Evolutionary conservation across 53 echinoderm and acorn worm genomes (phyloP).

Genomic region (Antedon mediterranea): DNA sequence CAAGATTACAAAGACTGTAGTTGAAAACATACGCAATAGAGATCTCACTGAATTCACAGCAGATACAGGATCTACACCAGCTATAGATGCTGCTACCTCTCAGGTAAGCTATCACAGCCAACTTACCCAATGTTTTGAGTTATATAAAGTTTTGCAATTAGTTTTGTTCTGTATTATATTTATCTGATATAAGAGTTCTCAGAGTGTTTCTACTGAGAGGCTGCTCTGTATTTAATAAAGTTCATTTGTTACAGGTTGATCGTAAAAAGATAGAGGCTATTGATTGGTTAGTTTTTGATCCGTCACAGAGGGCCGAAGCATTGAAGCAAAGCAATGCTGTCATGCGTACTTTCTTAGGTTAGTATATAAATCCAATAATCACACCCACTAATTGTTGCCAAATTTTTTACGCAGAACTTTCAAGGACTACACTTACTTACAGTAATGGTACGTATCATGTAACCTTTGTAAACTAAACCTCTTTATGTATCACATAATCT

Average conservation of each 20-base stretch:
- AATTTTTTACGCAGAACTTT: no score
- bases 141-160: no score
- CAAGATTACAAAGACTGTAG: conserved; percentile 82
- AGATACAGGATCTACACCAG: conserved; percentile 26
- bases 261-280: conserved; percentile 88
- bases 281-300: conserved; percentile 96
- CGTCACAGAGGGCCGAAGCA: conserved; percentile 78
- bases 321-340: conserved; percentile 94
- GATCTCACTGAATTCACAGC: conserved; percentile 36
- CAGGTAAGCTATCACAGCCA: conserved; percentile 27
- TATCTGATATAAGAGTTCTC: no score
- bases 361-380: neutral
- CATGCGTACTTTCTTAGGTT: conserved; percentile 85
- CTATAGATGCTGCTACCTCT: conserved; percentile 59
- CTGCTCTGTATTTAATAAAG: no score
- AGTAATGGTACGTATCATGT: no score
- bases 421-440: no score
- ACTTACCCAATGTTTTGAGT: no score
- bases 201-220: no score
- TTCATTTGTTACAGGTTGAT: conserved; percentile 70
- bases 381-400: no score
- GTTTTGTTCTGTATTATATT: no score
- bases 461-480: no score
- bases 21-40: conserved; percentile 66
- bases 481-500: no score